phyloP scores from a whole-genome alignment of 2,888 invertebrate genomes.

The Trissoscelio sp. region DNA sequence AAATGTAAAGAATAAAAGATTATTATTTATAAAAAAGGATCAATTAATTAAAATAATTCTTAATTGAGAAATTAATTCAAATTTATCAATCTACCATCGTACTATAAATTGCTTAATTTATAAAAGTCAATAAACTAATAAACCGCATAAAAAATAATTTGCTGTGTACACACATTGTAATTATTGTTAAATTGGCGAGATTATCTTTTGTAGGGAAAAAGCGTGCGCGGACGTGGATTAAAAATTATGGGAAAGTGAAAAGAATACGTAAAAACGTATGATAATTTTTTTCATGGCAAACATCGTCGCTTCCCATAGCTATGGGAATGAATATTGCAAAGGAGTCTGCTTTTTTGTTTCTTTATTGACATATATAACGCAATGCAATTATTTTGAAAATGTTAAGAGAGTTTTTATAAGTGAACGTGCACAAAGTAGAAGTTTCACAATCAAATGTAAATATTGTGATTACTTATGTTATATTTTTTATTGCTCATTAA shows the following conservation, averaged over 20 bases:
- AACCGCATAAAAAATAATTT: not conserved
- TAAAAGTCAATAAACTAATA: not conserved
- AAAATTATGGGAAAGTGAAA: slow-evolving; percentile 52
- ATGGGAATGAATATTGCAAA: slow-evolving; percentile 24
- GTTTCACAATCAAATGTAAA: slow-evolving; percentile 8
- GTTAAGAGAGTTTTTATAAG: not conserved
- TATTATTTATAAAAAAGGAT: too few relatives aligned
- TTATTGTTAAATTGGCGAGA: slow-evolving; percentile 12
- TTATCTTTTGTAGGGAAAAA: slow-evolving; percentile 18
- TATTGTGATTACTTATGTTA: not conserved
- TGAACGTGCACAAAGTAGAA: not conserved
- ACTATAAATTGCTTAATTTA: too few relatives aligned
- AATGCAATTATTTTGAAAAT: slow-evolving; percentile 23
- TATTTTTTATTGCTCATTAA: not conserved
- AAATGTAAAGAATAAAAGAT: too few relatives aligned
- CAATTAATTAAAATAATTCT: too few relatives aligned
- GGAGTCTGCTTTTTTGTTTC: slow-evolving; percentile 24
- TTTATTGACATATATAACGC: slow-evolving; percentile 48
- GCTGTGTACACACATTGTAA: not conserved
- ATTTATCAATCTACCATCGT: too few relatives aligned
- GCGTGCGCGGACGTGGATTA: slow-evolving; percentile 16
- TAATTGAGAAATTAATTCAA: too few relatives aligned
- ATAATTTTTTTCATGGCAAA: slow-evolving; percentile 10
- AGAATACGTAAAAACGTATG: slow-evolving; percentile 39
- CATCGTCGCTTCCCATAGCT: slow-evolving; percentile 20